Percentiles rank a stretch among this genome's conserved stretches.
These are phyloP conservation scores for Lates calcarifer DNA, from an alignment of 2,113 vertebrate species.

Conservation along the genomic window DNA sequence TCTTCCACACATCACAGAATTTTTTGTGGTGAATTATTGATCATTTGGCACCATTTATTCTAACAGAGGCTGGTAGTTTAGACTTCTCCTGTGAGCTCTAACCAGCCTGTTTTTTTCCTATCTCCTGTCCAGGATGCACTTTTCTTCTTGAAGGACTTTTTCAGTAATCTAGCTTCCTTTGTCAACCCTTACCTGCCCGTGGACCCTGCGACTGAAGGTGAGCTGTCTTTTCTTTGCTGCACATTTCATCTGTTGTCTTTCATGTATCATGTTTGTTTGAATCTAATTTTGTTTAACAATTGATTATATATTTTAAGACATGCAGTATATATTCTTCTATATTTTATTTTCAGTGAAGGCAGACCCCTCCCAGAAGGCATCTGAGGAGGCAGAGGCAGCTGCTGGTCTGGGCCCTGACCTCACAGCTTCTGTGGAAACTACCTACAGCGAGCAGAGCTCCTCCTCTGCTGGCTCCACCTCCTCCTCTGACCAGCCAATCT, in stretches of 20 bases:
- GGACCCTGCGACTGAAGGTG: slow-evolving; percentile 89
- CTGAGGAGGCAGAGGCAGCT: slow-evolving; percentile 75
- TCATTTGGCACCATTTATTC: neutral
- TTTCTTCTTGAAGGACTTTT: slow-evolving; percentile 94
- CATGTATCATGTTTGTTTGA: too few species aligned
- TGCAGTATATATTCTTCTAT: neutral
- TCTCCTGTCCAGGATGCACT: slow-evolving; percentile 87
- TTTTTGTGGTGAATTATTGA: neutral
- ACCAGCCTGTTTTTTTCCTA: neutral
- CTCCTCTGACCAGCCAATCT: slow-evolving; percentile 91
- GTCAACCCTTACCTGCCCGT: slow-evolving; percentile 88
- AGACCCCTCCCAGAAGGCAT: slow-evolving; percentile 76
- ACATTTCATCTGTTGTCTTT: neutral
- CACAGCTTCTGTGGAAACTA: slow-evolving; percentile 83
- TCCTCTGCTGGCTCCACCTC: slow-evolving; percentile 84
- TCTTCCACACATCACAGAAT: neutral
- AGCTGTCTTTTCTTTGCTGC: slow-evolving; percentile 22
- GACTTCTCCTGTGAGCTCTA: slow-evolving; percentile 2
- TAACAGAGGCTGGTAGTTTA: neutral
- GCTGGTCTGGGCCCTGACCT: slow-evolving; percentile 76
- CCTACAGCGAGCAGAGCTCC: slow-evolving; percentile 85
- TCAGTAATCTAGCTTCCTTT: slow-evolving; percentile 88
- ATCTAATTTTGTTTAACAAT: neutral
- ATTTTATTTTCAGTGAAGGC: slow-evolving; percentile 74
- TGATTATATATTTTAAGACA: neutral